These are phyloP conservation scores for Clitarchus hookeri DNA, from an alignment of 2,888 invertebrate genomes.

Conservation along the genomic window DNA sequence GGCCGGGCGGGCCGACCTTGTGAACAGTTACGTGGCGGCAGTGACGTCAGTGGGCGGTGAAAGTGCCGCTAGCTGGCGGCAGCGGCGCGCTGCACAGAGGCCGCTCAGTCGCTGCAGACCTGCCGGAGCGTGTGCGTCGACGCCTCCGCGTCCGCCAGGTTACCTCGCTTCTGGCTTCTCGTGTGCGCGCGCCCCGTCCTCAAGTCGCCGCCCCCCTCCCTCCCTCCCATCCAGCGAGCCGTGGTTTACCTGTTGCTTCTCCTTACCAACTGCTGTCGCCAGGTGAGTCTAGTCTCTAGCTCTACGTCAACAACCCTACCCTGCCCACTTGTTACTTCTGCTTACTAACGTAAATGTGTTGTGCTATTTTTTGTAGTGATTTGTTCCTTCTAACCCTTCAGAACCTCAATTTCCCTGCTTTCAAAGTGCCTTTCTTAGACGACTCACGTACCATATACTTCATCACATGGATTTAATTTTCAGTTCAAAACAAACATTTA, in stretches of 20 bases:
- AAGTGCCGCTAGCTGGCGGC: background rate
- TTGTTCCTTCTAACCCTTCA: no score
- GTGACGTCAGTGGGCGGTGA: background rate
- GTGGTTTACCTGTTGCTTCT: no score
- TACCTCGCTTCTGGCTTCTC: background rate
- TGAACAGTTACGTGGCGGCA: background rate
- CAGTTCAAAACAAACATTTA: no score
- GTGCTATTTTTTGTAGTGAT: no score
- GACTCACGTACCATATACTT: no score
- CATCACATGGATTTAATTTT: no score
- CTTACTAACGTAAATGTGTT: no score
- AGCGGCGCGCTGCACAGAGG: background rate
- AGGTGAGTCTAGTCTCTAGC: background rate
- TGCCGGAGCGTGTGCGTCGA: background rate
- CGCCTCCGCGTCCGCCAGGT: background rate
- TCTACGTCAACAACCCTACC: no score
- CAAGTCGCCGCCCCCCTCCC: background rate
- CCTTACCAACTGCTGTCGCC: background rate
- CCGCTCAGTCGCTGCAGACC: background rate
- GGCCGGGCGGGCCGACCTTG: background rate
- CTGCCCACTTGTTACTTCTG: no score
- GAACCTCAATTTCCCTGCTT: no score
- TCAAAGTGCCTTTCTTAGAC: no score
- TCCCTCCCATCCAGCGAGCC: no score
- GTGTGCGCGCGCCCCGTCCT: background rate